These are phyloP conservation scores for Pavo muticus DNA, from an alignment of 2,113 vertebrate species.

Conservation along the genomic window DNA sequence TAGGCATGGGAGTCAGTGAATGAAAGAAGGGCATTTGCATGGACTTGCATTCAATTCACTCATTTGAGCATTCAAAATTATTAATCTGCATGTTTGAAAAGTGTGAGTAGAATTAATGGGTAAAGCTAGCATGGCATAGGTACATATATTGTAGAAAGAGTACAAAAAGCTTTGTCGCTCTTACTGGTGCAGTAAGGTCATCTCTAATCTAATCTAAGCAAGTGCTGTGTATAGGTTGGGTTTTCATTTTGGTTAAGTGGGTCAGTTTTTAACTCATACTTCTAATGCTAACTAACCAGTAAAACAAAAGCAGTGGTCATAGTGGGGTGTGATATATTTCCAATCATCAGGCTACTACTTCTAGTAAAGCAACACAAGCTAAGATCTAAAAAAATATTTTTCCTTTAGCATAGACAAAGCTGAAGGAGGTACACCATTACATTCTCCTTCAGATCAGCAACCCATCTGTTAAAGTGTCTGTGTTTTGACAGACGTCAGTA, in stretches of 20 bases:
- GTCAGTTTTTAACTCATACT: not conserved
- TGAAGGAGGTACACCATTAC: not conserved
- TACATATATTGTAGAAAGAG: not conserved
- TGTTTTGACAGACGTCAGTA: slow-evolving; percentile 8
- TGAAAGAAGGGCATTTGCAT: not conserved
- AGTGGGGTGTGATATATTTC: not conserved
- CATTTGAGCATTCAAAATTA: not conserved
- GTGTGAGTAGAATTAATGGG: not conserved
- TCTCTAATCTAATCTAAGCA: not conserved
- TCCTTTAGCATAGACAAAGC: not conserved
- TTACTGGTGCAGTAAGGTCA: not conserved
- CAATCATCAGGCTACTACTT: not conserved
- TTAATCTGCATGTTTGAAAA: not conserved
- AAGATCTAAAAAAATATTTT: not conserved
- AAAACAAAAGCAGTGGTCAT: not conserved
- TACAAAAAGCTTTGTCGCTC: not conserved
- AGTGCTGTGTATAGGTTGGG: not conserved
- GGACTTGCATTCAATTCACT: not conserved
- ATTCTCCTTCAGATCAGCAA: not conserved
- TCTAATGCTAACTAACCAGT: not conserved
- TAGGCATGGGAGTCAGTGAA: not conserved
- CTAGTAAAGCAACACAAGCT: not conserved
- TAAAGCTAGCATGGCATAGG: not conserved
- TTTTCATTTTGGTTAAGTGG: not conserved
- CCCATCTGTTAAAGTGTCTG: slow-evolving; percentile 9